These are phyloP conservation scores for Argyra leucocephala DNA, from an alignment of 2,888 invertebrate species.

Conservation along the genomic window DNA sequence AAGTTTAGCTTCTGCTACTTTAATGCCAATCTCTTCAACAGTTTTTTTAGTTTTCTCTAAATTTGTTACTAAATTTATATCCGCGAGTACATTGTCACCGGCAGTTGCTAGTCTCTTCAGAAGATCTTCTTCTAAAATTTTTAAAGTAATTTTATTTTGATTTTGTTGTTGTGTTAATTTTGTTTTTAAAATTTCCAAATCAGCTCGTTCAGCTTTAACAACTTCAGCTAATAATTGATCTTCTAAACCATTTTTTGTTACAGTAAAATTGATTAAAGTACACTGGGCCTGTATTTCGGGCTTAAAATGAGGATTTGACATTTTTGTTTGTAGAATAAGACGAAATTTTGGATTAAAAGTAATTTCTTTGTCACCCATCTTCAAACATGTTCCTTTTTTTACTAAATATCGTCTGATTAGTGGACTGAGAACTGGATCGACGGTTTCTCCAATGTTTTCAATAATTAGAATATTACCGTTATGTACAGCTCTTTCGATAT, in stretches of 20 bases:
- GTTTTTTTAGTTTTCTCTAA: constrained; percentile 88
- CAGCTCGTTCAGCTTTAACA: constrained; percentile 85
- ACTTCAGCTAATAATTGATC: constrained; percentile 89
- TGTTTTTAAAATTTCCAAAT: constrained; percentile 72
- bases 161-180: constrained; percentile 86
- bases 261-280: constrained; percentile 90
- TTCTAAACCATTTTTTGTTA: constrained; percentile 85
- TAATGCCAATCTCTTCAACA: constrained; percentile 77
- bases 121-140: constrained; percentile 83
- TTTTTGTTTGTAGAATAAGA: constrained; percentile 80
- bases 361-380: constrained; percentile 87
- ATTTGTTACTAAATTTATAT: constrained; percentile 82
- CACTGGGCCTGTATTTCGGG: constrained; percentile 96
- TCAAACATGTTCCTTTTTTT: constrained; percentile 70
- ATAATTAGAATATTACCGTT: constrained; percentile 69
- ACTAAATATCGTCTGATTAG: constrained; percentile 78
- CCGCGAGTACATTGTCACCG: constrained; percentile 83
- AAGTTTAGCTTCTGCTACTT: constrained; percentile 76
- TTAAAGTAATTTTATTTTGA: constrained; percentile 85
- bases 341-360: constrained; percentile 76
- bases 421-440: constrained; percentile 86
- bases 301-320: constrained; percentile 92
- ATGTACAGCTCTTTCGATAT: constrained; percentile 63
- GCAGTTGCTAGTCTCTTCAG: constrained; percentile 78
- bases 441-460: constrained; percentile 80